A percentile compares a stretch with the other conserved stretches of the same genome.
Conservation (phyloP, 2,113 vertebrate genomes). For the Chionomys nivalis region DNA sequence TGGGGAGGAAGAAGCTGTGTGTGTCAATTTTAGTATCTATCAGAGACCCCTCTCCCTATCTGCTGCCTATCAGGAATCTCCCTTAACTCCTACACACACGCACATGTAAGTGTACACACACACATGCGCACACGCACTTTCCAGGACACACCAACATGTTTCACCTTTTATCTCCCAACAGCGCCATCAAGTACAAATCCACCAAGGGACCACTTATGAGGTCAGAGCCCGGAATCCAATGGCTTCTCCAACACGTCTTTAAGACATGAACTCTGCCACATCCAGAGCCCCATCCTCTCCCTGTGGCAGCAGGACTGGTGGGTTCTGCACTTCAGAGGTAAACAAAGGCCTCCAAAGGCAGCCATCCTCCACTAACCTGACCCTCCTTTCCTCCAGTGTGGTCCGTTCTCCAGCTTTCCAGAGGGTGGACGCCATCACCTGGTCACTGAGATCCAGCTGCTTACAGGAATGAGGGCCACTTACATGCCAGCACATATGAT, state of each 20-base stretch:
- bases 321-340: background rate
- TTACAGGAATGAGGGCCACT: background rate
- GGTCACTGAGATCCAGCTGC: background rate
- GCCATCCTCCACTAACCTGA: background rate
- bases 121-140: background rate
- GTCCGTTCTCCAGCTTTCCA: background rate
- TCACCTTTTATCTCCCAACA: background rate
- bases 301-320: too few species aligned
- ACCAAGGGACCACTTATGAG: background rate
- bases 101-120: background rate
- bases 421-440: background rate
- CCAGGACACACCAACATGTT: background rate
- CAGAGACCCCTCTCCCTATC: too few species aligned
- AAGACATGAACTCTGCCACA: too few species aligned
- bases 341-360: background rate
- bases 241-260: background rate
- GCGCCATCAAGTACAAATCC: background rate
- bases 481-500: accelerated
- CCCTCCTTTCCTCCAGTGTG: too few species aligned
- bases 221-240: background rate
- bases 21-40: too few species aligned
- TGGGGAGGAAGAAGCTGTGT: too few species aligned
- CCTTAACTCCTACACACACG: background rate
- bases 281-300: too few species aligned
- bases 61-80: too few species aligned